phyloP scores from a whole-genome alignment of 2,888 invertebrate species.

The Laspeyria flexula region DNA sequence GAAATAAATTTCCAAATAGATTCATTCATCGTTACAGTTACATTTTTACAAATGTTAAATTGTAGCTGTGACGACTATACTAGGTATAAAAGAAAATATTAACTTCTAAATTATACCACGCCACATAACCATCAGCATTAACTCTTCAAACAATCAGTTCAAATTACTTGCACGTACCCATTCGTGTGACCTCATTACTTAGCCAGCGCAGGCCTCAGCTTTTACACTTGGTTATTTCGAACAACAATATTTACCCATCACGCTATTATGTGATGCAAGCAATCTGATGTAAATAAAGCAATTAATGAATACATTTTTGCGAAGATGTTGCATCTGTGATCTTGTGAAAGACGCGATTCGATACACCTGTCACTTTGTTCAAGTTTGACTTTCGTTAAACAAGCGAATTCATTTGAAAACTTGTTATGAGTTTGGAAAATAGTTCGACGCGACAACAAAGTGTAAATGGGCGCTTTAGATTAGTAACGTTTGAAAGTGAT shows the following conservation, averaged over 20 bases:
- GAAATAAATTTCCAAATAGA: too few relatives aligned
- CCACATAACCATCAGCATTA: too few relatives aligned
- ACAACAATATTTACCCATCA: conserved; percentile 5
- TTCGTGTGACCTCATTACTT: conserved; percentile 8
- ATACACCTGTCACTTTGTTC: conserved; percentile 26
- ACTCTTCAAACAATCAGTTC: conserved; percentile 4
- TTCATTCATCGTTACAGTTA: too few relatives aligned
- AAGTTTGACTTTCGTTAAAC: conserved; percentile 16
- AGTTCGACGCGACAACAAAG: conserved; percentile 52
- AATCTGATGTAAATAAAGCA: not conserved
- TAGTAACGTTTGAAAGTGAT: conserved; percentile 77
- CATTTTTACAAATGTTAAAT: too few relatives aligned
- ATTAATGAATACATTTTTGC: conserved; percentile 1
- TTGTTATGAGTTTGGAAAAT: conserved; percentile 31
- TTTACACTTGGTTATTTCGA: conserved; percentile 1
- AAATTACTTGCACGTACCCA: conserved; percentile 8
- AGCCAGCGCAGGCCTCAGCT: conserved; percentile 9
- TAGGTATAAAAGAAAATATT: too few relatives aligned
- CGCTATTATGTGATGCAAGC: not conserved
- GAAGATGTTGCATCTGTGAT: conserved; percentile 5
- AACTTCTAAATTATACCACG: too few relatives aligned
- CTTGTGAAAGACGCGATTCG: conserved; percentile 17
- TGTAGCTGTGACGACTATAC: too few relatives aligned
- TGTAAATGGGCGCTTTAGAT: conserved; percentile 69
- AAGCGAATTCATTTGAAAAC: conserved; percentile 18